These are phyloP conservation scores for Lepisosteus oculatus DNA, from an alignment of 2,113 vertebrate species.

Conservation along the genomic window DNA sequence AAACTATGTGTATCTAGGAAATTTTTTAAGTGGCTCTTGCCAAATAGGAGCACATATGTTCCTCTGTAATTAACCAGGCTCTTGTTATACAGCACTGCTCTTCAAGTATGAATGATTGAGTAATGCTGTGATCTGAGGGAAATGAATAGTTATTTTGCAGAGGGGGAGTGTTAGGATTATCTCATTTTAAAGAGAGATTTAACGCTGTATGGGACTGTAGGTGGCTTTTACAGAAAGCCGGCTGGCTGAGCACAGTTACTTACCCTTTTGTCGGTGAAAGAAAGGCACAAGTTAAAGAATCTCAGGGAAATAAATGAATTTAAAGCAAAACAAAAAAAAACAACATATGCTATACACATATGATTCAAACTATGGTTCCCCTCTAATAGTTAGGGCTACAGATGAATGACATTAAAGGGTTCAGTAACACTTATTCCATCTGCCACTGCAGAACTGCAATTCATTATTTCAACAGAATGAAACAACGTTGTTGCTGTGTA, in stretches of 20 bases:
- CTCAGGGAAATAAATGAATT: slow-evolving; percentile 44
- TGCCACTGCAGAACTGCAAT: slow-evolving; percentile 71
- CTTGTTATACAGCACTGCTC: slow-evolving; percentile 36
- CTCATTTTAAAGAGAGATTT: slow-evolving; percentile 27
- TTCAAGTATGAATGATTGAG: slow-evolving; percentile 43
- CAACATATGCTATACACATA: slow-evolving; percentile 64
- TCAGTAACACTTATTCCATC: slow-evolving; percentile 72
- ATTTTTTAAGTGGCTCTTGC: slow-evolving; percentile 29
- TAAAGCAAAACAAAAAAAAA: slow-evolving; percentile 55
- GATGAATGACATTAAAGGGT: slow-evolving; percentile 77
- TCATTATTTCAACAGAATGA: slow-evolving; percentile 71
- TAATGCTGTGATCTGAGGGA: slow-evolving; percentile 41
- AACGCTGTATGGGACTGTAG: slow-evolving; percentile 10
- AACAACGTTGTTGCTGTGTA: slow-evolving; percentile 54
- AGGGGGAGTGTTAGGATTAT: slow-evolving; percentile 21
- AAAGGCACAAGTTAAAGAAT: slow-evolving; percentile 38
- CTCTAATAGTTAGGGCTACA: slow-evolving; percentile 62
- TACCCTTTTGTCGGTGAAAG: slow-evolving; percentile 48
- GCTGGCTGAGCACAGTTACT: slow-evolving; percentile 43
- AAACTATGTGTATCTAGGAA: slow-evolving; percentile 26
- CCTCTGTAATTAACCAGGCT: slow-evolving; percentile 44
- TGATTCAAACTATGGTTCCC: slow-evolving; percentile 56
- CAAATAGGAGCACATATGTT: slow-evolving; percentile 40
- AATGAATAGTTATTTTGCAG: slow-evolving; percentile 36
- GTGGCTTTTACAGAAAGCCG: slow-evolving; percentile 46